Percentiles rank a stretch among this genome's conserved stretches.
Conservation (phyloP, 2,113 vertebrate species). For the Glareola pratincola region DNA sequence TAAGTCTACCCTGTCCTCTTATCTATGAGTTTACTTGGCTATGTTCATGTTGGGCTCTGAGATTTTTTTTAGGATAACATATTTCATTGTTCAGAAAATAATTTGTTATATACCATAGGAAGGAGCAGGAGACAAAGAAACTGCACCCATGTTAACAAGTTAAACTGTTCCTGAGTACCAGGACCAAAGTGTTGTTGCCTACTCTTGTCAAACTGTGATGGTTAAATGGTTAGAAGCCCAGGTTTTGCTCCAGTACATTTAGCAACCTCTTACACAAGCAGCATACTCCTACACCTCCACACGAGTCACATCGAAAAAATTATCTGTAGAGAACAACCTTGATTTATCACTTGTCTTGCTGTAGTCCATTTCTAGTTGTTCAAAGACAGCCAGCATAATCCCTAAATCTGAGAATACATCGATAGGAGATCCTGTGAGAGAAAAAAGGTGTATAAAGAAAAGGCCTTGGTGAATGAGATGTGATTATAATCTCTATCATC, state of each 20-base stretch:
- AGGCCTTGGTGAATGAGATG: not conserved
- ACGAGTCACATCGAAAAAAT: accelerated
- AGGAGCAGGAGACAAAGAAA: not conserved
- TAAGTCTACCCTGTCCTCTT: not conserved
- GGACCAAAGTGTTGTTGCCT: not conserved
- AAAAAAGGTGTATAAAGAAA: not conserved
- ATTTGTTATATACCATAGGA: not conserved
- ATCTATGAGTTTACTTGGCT: not conserved
- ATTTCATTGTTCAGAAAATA: not conserved
- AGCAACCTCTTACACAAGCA: not conserved
- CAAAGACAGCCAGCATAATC: not conserved
- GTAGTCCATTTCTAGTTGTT: not conserved
- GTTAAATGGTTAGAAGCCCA: not conserved
- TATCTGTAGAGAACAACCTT: not conserved
- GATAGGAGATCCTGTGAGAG: not conserved
- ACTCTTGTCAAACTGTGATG: not conserved
- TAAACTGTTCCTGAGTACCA: not conserved
- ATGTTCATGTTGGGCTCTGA: not conserved
- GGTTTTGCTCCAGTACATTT: not conserved
- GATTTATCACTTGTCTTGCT: not conserved
- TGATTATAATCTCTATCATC: not conserved
- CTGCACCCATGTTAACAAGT: not conserved
- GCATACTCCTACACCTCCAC: not conserved
- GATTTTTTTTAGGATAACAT: not conserved
- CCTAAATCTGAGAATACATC: not conserved